Conservation (phyloP, 2,888 invertebrate genomes). For the Scrobipalpa costella region DNA sequence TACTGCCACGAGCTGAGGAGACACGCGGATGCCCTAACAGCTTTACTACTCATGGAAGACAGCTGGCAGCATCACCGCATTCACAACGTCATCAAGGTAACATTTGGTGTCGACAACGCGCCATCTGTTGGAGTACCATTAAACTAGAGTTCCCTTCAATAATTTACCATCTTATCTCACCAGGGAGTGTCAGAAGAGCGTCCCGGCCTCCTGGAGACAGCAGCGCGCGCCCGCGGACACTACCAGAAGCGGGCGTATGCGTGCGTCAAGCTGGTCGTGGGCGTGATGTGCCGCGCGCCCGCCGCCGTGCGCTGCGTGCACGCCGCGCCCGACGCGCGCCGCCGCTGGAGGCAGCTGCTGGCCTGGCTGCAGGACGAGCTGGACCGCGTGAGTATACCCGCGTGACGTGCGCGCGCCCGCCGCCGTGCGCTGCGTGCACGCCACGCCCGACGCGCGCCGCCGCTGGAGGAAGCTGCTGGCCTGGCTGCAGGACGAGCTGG, state of each 20-base stretch:
- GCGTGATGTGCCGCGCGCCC: constrained; percentile 92
- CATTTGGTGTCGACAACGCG: no score
- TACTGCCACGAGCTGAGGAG: constrained; percentile 97
- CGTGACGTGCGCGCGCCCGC: no score
- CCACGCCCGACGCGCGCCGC: no score
- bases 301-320: constrained; percentile 90
- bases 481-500: constrained; percentile 97
- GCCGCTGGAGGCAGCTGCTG: constrained; percentile 94
- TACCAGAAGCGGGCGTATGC: constrained; percentile 98
- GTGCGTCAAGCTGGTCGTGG: constrained; percentile 97
- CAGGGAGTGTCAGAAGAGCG: constrained; percentile 83
- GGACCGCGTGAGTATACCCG: constrained; percentile 84
- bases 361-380: constrained; percentile 98
- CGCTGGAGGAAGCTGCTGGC: no score
- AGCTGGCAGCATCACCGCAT: constrained; percentile 98
- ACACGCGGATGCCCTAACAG: constrained; percentile 93
- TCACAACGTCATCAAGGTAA: constrained; percentile 93
- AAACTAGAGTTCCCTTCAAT: background rate
- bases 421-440: no score
- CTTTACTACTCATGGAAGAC: constrained; percentile 94
- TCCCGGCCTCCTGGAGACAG: constrained; percentile 96
- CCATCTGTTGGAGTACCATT: no score
- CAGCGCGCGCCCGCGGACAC: constrained; percentile 94
- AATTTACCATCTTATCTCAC: background rate
- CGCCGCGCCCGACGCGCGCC: constrained; percentile 88